Conservation (phyloP, 1,140 invertebrate species). For the Caerostris extrusa region DNA sequence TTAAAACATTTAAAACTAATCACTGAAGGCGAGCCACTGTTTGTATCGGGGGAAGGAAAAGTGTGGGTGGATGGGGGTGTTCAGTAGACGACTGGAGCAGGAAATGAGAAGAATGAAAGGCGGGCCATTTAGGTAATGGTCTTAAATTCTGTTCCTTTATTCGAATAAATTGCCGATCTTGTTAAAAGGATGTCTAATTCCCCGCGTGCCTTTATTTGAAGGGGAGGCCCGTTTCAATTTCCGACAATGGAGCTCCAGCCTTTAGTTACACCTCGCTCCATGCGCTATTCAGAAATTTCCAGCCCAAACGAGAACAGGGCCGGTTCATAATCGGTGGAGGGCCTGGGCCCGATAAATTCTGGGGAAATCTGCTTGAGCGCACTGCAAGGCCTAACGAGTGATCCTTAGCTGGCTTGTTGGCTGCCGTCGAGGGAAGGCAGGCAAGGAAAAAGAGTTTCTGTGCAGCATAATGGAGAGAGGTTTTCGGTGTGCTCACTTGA, state of each 20-base stretch:
- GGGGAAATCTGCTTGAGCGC: neutral
- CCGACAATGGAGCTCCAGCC: conserved; percentile 46
- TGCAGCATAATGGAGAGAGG: neutral
- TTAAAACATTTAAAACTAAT: conserved; percentile 77
- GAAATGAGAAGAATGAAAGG: conserved; percentile 69
- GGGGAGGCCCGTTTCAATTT: conserved; percentile 61
- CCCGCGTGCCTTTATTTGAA: conserved; percentile 42
- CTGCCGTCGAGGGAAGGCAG: neutral
- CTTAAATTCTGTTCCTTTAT: conserved; percentile 75
- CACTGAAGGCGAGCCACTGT: conserved; percentile 64
- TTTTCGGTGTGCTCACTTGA: neutral
- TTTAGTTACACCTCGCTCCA: conserved; percentile 64
- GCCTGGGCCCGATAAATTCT: conserved; percentile 1
- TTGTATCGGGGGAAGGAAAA: conserved; percentile 36
- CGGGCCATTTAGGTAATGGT: conserved; percentile 75
- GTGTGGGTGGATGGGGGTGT: neutral
- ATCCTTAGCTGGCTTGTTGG: neutral
- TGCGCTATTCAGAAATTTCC: conserved; percentile 32
- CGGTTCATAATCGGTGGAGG: conserved; percentile 21
- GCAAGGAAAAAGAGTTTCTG: neutral
- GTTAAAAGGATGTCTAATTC: conserved; percentile 76
- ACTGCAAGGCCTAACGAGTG: neutral
- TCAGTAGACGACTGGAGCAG: conserved; percentile 42
- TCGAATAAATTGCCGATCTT: conserved; percentile 76
- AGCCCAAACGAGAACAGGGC: neutral